Conservation (phyloP, 2,888 invertebrate genomes). For the Melanotus villosus region DNA sequence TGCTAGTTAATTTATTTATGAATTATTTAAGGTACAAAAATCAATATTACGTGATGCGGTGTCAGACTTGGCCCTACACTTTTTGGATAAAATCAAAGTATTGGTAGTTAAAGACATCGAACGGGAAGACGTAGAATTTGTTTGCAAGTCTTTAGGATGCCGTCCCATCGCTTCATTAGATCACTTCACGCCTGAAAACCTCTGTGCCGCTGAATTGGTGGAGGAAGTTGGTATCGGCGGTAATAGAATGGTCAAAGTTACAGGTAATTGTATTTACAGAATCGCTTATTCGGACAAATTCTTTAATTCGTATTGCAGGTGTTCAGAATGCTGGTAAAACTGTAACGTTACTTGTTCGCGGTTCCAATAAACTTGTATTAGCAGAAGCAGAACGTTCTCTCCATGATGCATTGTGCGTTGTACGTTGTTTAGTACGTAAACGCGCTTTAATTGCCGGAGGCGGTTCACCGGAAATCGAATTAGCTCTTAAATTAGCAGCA, state of each 20-base stretch:
- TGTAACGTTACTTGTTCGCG: conserved; percentile 92
- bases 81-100: conserved; percentile 98
- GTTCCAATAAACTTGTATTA: conserved; percentile 86
- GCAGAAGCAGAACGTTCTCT: conserved; percentile 87
- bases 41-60: conserved; percentile 93
- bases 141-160: conserved; percentile 95
- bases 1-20: background rate
- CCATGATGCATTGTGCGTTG: conserved; percentile 90
- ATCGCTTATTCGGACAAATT: no score
- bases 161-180: conserved; percentile 98
- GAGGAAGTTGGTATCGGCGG: conserved; percentile 92
- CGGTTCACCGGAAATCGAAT: conserved; percentile 97
- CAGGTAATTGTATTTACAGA: conserved; percentile 55
- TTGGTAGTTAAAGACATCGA: conserved; percentile 99
- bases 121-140: conserved; percentile 97
- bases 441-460: conserved; percentile 95
- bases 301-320: conserved; percentile 61
- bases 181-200: conserved; percentile 94
- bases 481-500: conserved; percentile 87
- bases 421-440: conserved; percentile 96
- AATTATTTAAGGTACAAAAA: conserved; percentile 71
- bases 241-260: conserved; percentile 88
- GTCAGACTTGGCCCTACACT: conserved; percentile 97
- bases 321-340: conserved; percentile 89
- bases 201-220: conserved; percentile 93